phyloP scores from a whole-genome alignment of 1,140 invertebrate genomes.

The Rhagoletis pomonella region DNA sequence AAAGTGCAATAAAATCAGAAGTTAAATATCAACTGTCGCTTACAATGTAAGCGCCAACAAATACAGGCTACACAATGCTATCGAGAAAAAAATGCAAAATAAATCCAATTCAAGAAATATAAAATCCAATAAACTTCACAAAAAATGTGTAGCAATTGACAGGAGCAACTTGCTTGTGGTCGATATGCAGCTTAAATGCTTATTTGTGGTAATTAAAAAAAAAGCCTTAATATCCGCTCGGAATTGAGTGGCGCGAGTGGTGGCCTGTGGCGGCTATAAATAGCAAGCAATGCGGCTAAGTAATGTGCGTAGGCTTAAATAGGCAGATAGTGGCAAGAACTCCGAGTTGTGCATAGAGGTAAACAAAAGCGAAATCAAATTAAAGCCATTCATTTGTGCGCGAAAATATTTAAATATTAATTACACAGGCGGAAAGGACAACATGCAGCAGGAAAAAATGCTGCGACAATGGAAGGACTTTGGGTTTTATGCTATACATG shows the following conservation, averaged over 20 bases:
- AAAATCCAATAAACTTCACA: not conserved
- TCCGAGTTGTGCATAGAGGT: no score
- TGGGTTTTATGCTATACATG: no score
- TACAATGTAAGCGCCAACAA: no score
- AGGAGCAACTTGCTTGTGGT: not conserved
- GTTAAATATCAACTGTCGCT: no score
- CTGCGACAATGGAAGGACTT: not conserved
- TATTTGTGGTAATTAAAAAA: conserved; percentile 39
- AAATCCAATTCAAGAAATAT: not conserved
- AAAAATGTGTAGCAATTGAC: not conserved
- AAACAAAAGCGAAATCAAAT: conserved; percentile 29
- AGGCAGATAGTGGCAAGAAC: conserved; percentile 7
- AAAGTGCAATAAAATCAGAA: no score
- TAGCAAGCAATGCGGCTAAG: not conserved
- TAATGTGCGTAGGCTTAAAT: not conserved
- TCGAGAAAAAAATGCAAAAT: no score
- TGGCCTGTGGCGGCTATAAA: conserved; percentile 8
- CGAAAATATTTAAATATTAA: conserved; percentile 49
- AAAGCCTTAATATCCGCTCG: no score
- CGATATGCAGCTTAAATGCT: not conserved
- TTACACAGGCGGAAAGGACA: conserved; percentile 17
- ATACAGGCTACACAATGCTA: no score
- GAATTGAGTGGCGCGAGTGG: not conserved
- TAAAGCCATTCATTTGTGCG: conserved; percentile 36
- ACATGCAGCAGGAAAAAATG: not conserved